Evolutionary conservation across 1,140 invertebrate genomes (phyloP).

Genomic region (Drosophila athabasca): DNA sequence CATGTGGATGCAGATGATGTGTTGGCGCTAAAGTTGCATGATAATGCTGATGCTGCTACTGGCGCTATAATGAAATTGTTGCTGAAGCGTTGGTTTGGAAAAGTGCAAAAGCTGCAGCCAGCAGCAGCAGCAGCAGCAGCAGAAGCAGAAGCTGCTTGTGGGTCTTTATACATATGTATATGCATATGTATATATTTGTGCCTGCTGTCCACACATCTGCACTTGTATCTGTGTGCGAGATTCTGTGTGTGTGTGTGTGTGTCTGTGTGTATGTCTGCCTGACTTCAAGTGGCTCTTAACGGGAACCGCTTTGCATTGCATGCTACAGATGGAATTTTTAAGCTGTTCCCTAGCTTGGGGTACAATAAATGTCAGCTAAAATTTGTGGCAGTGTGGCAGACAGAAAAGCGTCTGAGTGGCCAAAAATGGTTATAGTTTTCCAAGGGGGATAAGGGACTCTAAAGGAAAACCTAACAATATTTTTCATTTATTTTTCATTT

Average conservation of each 20-base stretch:
- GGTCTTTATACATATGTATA: slow-evolving; percentile 11
- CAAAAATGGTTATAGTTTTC: too few species aligned
- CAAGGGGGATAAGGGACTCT: too few species aligned
- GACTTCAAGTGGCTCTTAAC: slow-evolving; percentile 73
- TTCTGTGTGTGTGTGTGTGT: too few species aligned
- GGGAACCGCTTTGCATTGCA: slow-evolving; percentile 66
- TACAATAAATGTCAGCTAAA: too few species aligned
- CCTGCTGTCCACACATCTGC: slow-evolving; percentile 2
- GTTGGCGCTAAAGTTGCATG: slow-evolving; percentile 44
- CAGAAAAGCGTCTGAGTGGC: too few species aligned
- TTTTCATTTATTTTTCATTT: too few species aligned
- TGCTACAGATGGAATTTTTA: slow-evolving; percentile 30
- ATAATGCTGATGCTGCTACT: slow-evolving; percentile 32
- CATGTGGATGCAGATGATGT: slow-evolving; percentile 58
- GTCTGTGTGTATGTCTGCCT: slow-evolving; percentile 29
- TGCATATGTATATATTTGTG: background rate
- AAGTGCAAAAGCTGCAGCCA: slow-evolving; percentile 38
- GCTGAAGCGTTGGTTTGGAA: slow-evolving; percentile 49
- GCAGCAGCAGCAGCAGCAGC: slow-evolving; percentile 17
- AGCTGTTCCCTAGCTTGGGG: slow-evolving; percentile 5
- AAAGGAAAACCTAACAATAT: too few species aligned
- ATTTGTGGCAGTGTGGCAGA: too few species aligned
- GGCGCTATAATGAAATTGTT: slow-evolving; percentile 67
- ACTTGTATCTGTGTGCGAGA: too few species aligned
- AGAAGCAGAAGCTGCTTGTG: slow-evolving; percentile 54